Evolutionary conservation across 2,113 vertebrate genomes (phyloP).

Genomic region (Ciconia boyciana): DNA sequence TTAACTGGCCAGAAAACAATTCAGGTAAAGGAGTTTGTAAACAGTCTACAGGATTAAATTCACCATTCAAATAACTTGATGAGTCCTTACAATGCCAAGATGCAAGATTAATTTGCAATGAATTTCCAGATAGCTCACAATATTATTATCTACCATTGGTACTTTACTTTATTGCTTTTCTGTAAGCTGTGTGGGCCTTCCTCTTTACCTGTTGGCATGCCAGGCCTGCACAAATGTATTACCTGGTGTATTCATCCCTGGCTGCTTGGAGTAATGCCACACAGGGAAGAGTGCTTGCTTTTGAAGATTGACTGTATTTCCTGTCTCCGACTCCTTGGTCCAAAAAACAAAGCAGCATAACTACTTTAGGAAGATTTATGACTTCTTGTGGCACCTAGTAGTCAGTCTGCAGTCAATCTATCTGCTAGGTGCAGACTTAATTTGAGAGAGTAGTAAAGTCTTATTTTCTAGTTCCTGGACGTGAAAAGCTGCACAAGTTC

Average conservation of each 20-base stretch:
- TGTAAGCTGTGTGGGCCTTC: background rate
- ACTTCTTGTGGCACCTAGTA: background rate
- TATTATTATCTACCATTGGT: background rate
- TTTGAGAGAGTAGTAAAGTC: background rate
- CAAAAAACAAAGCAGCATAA: background rate
- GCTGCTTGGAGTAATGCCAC: background rate
- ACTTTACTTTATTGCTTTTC: background rate
- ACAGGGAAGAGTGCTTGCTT: background rate
- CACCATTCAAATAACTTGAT: background rate
- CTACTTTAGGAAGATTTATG: background rate
- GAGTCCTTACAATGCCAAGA: background rate
- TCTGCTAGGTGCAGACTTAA: background rate
- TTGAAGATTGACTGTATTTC: background rate
- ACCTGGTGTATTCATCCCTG: background rate
- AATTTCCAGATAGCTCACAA: background rate
- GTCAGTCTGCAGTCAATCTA: background rate
- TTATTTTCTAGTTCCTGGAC: background rate
- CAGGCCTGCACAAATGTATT: background rate
- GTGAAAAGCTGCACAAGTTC: constrained; percentile 23
- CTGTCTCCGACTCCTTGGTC: background rate
- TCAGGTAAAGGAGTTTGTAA: background rate
- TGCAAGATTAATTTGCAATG: background rate
- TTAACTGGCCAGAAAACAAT: background rate
- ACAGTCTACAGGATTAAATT: background rate
- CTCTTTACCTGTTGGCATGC: background rate